Percentiles rank a stretch among this genome's conserved stretches.
Conservation (phyloP, 2,113 vertebrate species). For the Silurus asotus region DNA sequence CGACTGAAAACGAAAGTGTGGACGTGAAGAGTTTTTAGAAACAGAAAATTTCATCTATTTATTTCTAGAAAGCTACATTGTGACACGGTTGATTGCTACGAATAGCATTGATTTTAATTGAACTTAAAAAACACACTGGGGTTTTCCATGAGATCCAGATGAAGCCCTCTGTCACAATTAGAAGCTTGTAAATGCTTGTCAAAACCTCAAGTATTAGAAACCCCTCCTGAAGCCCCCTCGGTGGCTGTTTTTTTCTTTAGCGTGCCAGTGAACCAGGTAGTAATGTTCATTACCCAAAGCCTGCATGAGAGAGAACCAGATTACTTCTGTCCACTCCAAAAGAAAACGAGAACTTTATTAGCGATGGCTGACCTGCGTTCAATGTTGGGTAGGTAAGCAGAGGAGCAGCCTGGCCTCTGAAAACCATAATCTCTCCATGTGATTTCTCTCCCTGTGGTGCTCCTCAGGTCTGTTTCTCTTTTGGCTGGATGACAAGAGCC, state of each 20-base stretch:
- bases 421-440: constrained; percentile 66
- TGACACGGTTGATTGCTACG: too few species aligned
- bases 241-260: constrained; percentile 44
- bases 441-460: constrained; percentile 66
- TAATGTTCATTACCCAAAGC: constrained; percentile 76
- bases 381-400: constrained; percentile 63
- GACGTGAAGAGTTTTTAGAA: too few species aligned
- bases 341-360: constrained; percentile 64
- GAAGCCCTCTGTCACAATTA: constrained; percentile 54
- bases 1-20: too few species aligned
- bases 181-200: constrained; percentile 53
- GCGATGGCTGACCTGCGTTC: constrained; percentile 73
- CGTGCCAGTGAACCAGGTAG: constrained; percentile 67
- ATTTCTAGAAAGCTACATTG: too few species aligned
- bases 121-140: too few species aligned
- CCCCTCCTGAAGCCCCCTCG: constrained; percentile 27
- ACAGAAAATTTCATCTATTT: too few species aligned
- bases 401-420: constrained; percentile 51
- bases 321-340: constrained; percentile 66
- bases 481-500: constrained; percentile 57
- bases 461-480: constrained; percentile 62
- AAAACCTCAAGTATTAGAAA: constrained; percentile 56
- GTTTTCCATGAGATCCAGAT: not conserved
- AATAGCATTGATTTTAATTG: too few species aligned
- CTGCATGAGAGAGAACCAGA: constrained; percentile 48